A percentile compares a stretch with the other conserved stretches of the same genome.
Conservation (phyloP, 2,113 vertebrate genomes). For the human region GRCh38 chr12:130108501-130109000, state of each 20-base stretch:
- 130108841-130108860: fast-evolving
- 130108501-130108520: not conserved
- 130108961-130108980: not conserved
- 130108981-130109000: not conserved
- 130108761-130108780: not conserved
- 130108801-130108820: not conserved
- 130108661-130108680: not conserved
- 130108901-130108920: not conserved
- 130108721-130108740: too few species aligned
- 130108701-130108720: not conserved
- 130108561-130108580: not conserved
- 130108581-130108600: not conserved
- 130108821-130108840: not conserved
- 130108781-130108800: not conserved
- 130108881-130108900: fast-evolving
- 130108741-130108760: not conserved
- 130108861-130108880: not conserved
- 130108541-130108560: not conserved
- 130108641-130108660: fast-evolving
- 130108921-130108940: not conserved
- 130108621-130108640: fast-evolving
- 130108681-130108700: not conserved
- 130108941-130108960: fast-evolving
- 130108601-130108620: not conserved
- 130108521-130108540: not conserved